phyloP scores from a whole-genome alignment of 2,888 invertebrate species.

The Autographa pulchrina region DNA sequence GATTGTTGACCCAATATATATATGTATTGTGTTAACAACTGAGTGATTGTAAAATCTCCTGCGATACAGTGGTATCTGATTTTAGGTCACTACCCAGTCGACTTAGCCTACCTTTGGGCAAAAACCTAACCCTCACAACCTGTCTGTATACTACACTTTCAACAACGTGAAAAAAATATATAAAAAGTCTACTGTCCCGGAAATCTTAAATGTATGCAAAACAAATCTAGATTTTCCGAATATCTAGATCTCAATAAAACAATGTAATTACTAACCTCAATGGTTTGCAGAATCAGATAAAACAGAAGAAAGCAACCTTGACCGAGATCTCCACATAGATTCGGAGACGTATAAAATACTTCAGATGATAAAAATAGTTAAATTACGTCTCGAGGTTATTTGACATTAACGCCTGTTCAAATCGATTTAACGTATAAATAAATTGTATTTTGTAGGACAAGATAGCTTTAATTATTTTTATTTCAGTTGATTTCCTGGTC shows the following conservation, averaged over 20 bases:
- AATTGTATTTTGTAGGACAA: constrained; percentile 9
- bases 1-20: no score
- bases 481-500: neutral
- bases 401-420: constrained; percentile 19
- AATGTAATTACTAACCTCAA: constrained; percentile 24
- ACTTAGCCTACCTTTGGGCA: no score
- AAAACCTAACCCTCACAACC: no score
- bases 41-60: no score
- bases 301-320: constrained; percentile 58
- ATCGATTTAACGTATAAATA: constrained; percentile 26
- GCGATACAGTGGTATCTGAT: no score
- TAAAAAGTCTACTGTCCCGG: no score
- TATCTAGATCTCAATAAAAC: neutral
- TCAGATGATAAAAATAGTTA: constrained; percentile 43
- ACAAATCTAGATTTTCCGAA: neutral
- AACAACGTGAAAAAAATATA: no score
- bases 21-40: no score
- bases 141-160: no score
- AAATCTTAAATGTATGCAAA: neutral
- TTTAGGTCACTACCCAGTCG: no score
- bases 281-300: constrained; percentile 27
- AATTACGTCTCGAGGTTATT: constrained; percentile 41
- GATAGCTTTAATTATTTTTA: constrained; percentile 2
- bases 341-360: constrained; percentile 47
- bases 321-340: constrained; percentile 55